phyloP scores from a whole-genome alignment of 2,888 invertebrate genomes.

The Nomada lathburiana region DNA sequence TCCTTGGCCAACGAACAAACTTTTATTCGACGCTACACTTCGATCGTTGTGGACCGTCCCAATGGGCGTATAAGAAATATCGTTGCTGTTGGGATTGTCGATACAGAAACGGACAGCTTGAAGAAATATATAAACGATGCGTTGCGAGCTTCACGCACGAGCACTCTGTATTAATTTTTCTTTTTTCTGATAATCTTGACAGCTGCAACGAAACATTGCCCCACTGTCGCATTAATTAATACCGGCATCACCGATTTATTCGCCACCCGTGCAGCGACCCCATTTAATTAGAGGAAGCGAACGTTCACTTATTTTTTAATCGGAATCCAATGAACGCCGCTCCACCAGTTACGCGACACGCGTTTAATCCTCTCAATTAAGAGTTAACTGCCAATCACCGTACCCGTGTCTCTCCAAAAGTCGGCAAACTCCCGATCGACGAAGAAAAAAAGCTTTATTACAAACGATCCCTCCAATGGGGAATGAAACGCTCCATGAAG shows the following conservation, averaged over 20 bases:
- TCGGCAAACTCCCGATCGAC: background rate
- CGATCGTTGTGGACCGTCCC: conserved; percentile 31
- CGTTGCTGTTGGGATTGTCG: conserved; percentile 44
- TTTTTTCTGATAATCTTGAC: background rate
- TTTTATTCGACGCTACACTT: background rate
- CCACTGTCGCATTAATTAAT: background rate
- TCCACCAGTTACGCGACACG: conserved; percentile 11
- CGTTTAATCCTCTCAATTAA: conserved; percentile 33
- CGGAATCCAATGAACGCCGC: conserved; percentile 12
- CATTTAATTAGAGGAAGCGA: conserved; percentile 25
- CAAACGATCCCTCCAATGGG: background rate
- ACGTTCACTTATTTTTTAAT: background rate
- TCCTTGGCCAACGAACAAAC: background rate
- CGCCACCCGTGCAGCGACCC: background rate
- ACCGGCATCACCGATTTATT: background rate
- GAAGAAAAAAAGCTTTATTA: background rate
- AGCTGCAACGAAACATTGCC: background rate
- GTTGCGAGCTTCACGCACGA: conserved; percentile 44
- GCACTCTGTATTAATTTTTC: conserved; percentile 18
- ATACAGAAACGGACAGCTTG: conserved; percentile 53
- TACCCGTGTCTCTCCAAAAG: background rate
- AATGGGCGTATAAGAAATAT: conserved; percentile 30
- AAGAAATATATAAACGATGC: conserved; percentile 43
- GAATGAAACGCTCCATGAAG: background rate
- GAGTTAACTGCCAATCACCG: conserved; percentile 30